These are phyloP conservation scores for Orycteropus afer DNA, from an alignment of 2,113 vertebrate species.

Conservation along the genomic window DNA sequence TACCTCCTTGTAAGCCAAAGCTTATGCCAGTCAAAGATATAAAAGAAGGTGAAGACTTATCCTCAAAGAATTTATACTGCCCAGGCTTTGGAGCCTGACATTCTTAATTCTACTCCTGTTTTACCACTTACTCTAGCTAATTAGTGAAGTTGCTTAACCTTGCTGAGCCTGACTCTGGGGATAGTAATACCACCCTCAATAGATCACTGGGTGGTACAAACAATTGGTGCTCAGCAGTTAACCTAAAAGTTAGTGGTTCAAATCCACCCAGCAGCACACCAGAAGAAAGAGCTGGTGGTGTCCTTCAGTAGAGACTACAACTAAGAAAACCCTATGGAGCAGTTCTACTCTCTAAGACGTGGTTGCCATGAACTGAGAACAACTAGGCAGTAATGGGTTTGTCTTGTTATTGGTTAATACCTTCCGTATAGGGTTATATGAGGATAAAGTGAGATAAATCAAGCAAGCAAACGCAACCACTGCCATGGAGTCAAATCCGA, in stretches of 20 bases:
- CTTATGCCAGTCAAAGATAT: too few relatives aligned
- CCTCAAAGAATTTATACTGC: neutral
- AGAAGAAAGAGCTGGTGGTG: too few relatives aligned
- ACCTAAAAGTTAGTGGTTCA: too few relatives aligned
- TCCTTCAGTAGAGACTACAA: too few relatives aligned
- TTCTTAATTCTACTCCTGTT: neutral
- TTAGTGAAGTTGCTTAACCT: rapidly evolving
- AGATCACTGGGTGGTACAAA: neutral
- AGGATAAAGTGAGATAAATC: neutral
- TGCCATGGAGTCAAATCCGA: too few relatives aligned
- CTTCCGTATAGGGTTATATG: neutral
- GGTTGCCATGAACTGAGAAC: too few relatives aligned
- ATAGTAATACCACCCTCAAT: rapidly evolving
- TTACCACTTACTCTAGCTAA: neutral
- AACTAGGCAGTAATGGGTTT: too few relatives aligned
- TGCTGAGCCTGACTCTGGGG: neutral
- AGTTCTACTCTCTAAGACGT: too few relatives aligned
- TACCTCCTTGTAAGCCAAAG: neutral
- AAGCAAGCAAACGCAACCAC: neutral
- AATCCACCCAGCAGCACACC: too few relatives aligned
- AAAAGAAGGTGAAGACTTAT: neutral
- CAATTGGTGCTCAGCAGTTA: neutral
- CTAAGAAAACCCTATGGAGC: too few relatives aligned
- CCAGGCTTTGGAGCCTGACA: neutral
- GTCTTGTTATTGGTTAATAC: too few relatives aligned